Conservation (phyloP, 2,888 invertebrate species). For the Caenorhabditis becei region DNA sequence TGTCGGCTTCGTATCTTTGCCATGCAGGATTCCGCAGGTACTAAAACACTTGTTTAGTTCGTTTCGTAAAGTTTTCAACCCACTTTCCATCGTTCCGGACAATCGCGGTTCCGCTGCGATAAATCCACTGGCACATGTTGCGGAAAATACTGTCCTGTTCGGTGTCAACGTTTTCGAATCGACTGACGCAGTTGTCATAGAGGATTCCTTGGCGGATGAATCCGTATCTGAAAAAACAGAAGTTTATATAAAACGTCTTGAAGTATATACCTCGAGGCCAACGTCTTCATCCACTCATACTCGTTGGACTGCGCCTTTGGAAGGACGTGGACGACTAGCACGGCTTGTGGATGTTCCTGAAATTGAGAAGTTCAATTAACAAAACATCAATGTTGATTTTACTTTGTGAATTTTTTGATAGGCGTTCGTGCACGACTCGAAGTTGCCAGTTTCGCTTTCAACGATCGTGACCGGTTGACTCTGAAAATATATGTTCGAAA, state of each 20-base stretch:
- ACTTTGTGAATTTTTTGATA: constrained; percentile 57
- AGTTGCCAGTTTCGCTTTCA: constrained; percentile 23
- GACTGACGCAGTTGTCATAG: constrained; percentile 72
- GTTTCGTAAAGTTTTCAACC: no score
- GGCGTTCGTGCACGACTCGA: constrained; percentile 56
- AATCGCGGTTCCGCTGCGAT: constrained; percentile 45
- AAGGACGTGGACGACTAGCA: constrained; percentile 77
- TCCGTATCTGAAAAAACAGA: constrained; percentile 56
- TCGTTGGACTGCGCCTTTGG: constrained; percentile 73
- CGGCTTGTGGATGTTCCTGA: constrained; percentile 68
- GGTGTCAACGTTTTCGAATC: constrained; percentile 63
- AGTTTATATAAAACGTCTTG: no score
- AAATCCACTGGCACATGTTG: constrained; percentile 61
- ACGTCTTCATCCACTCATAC: constrained; percentile 75
- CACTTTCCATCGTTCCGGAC: constrained; percentile 50
- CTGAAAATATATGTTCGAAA: constrained; percentile 17
- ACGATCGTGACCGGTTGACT: constrained; percentile 22
- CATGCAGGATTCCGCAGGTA: constrained; percentile 45
- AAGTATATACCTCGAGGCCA: constrained; percentile 53
- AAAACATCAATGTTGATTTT: background rate
- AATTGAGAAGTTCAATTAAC: constrained; percentile 4
- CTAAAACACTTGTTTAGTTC: constrained; percentile 34
- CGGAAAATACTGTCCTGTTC: constrained; percentile 67
- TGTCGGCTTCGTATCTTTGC: constrained; percentile 45
- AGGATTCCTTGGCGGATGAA: constrained; percentile 78